Evolutionary conservation across 1,140 invertebrate species (phyloP).

Genomic region (Ladona fulva): DNA sequence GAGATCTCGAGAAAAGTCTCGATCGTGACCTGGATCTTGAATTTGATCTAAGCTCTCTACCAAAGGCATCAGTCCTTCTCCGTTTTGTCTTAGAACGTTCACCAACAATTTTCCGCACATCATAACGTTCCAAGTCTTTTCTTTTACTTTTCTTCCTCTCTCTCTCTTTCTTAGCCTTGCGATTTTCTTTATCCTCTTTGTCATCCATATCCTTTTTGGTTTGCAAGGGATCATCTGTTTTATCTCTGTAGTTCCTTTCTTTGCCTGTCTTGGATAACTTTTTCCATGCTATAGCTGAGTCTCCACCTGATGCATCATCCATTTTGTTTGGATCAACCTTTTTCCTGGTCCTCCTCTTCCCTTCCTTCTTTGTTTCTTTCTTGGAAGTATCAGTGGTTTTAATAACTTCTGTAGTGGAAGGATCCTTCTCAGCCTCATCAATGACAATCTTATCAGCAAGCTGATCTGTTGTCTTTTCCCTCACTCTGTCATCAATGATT

Average conservation of each 20-base stretch:
- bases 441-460: conserved; percentile 27
- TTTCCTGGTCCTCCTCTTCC: conserved; percentile 49
- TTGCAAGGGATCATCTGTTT: conserved; percentile 32
- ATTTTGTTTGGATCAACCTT: conserved; percentile 19
- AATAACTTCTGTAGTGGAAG: conserved; percentile 17
- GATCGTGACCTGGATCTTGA: conserved; percentile 25
- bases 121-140: conserved; percentile 70
- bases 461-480: conserved; percentile 25
- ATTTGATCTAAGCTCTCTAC: conserved; percentile 45
- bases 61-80: conserved; percentile 66
- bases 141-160: conserved; percentile 56
- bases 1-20: conserved; percentile 31
- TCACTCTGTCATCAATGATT: conserved; percentile 39
- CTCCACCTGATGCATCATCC: conserved; percentile 22
- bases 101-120: conserved; percentile 65
- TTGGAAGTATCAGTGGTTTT: conserved; percentile 20
- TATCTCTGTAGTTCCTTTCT: conserved; percentile 71
- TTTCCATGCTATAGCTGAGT: conserved; percentile 58
- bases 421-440: conserved; percentile 35
- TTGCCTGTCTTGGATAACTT: conserved; percentile 70
- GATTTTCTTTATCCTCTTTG: conserved; percentile 32
- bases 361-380: conserved; percentile 42
- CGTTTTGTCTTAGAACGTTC: conserved; percentile 45
- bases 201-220: conserved; percentile 35
- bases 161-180: conserved; percentile 28